phyloP scores from a whole-genome alignment of 2,797 vertebrate genomes.

The Arnoldichthys spilopterus region DNA sequence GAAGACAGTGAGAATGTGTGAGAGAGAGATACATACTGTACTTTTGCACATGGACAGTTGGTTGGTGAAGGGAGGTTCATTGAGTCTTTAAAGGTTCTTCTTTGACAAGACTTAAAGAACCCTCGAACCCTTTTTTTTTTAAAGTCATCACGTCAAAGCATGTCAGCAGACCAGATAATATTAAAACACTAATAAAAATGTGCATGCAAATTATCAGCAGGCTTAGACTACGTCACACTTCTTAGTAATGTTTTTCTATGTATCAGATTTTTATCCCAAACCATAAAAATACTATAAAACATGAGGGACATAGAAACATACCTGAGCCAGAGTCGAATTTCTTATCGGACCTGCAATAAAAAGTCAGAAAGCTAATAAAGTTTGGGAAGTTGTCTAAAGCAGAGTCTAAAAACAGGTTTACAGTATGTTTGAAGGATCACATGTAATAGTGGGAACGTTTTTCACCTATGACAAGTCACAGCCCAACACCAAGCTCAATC shows the following conservation, averaged over 20 bases:
- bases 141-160: neutral
- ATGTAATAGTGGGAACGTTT: conserved; percentile 21
- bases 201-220: too few relatives aligned
- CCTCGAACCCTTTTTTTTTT: too few relatives aligned
- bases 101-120: too few relatives aligned
- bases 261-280: neutral
- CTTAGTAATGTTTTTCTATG: neutral
- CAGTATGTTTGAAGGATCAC: conserved; percentile 11
- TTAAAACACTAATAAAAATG: too few relatives aligned
- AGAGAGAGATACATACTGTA: conserved; percentile 10
- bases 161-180: neutral
- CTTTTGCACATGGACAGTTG: neutral
- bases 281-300: neutral
- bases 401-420: conserved; percentile 5
- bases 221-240: neutral
- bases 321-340: conserved; percentile 98
- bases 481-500: conserved; percentile 24
- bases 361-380: conserved; percentile 59
- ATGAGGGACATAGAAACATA: conserved; percentile 69
- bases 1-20: neutral
- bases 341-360: conserved; percentile 86
- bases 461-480: conserved; percentile 20
- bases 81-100: too few relatives aligned
- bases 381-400: neutral
- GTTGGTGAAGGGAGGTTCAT: too few relatives aligned